Percentiles rank a stretch among this genome's conserved stretches.
These are phyloP conservation scores for Troglohyphantes excavatus DNA, from an alignment of 2,888 invertebrate genomes.

Conservation along the genomic window DNA sequence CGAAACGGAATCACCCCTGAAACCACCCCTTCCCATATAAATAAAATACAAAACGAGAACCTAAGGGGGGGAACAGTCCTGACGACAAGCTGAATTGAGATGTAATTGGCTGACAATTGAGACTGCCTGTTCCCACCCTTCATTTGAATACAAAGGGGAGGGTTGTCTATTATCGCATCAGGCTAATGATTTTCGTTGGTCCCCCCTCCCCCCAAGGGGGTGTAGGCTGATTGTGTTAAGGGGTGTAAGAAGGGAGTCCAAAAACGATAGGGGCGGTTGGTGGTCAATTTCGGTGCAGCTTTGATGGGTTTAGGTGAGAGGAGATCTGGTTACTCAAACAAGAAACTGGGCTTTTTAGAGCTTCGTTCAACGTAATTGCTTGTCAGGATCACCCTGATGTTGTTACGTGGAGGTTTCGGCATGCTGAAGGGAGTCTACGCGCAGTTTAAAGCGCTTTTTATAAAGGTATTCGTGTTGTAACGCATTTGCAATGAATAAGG, in stretches of 20 bases:
- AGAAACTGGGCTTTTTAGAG: background rate
- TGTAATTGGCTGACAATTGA: conserved; percentile 77
- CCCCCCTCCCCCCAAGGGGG: background rate
- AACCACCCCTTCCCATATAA: conserved; percentile 23
- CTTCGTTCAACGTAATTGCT: conserved; percentile 1
- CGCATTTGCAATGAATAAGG: too few species aligned
- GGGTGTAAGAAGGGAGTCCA: conserved; percentile 38
- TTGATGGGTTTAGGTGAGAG: conserved; percentile 12
- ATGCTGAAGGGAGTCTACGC: background rate
- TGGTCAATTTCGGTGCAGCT: conserved; percentile 42
- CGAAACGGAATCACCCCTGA: conserved; percentile 15
- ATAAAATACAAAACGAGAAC: conserved; percentile 40
- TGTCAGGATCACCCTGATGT: background rate
- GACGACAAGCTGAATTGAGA: conserved; percentile 70
- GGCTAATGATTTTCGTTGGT: conserved; percentile 65
- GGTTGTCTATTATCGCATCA: conserved; percentile 69
- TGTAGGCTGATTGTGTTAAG: conserved; percentile 5
- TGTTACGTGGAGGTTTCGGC: background rate
- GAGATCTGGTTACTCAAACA: conserved; percentile 15
- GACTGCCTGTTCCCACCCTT: conserved; percentile 59
- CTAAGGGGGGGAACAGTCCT: conserved; percentile 1
- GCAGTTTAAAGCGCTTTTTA: too few species aligned
- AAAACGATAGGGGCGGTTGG: background rate
- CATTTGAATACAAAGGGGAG: conserved; percentile 70
- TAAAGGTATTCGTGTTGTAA: too few species aligned